A percentile compares a stretch with the other conserved stretches of the same genome.
Evolutionary conservation across 2,797 vertebrate genomes (phyloP).

Genomic region (Toxotes lorentzi): DNA sequence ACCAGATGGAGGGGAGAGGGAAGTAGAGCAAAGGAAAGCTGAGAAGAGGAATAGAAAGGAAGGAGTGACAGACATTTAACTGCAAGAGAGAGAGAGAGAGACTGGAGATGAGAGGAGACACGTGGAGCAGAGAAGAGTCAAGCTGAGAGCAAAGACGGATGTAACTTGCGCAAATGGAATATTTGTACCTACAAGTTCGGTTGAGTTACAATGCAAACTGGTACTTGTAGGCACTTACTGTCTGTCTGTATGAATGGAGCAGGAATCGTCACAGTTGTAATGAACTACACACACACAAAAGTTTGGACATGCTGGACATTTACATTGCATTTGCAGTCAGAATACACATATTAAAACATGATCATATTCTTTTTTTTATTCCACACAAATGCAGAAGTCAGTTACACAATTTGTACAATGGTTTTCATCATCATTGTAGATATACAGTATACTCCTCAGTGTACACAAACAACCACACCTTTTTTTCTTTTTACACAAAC

Average conservation of each 20-base stretch:
- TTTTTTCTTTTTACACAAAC: neutral
- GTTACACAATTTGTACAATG: neutral
- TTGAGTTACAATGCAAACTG: neutral
- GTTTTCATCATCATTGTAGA: neutral
- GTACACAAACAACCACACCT: neutral
- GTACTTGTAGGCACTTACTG: neutral
- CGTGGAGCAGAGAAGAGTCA: neutral
- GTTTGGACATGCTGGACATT: neutral
- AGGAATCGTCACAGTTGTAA: neutral
- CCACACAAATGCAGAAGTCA: neutral
- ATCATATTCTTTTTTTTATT: neutral
- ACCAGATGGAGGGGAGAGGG: conserved; percentile 32
- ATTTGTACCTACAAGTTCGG: neutral
- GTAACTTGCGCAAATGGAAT: neutral
- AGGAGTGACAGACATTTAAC: neutral
- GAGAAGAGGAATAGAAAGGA: conserved; percentile 11
- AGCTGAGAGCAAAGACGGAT: conserved; percentile 21
- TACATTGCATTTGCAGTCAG: neutral
- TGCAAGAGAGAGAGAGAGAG: neutral
- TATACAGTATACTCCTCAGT: neutral
- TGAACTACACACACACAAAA: neutral
- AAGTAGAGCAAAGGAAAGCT: conserved; percentile 7
- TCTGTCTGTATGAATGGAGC: neutral
- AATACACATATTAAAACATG: neutral
- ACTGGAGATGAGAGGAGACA: conserved; percentile 9